Conservation (phyloP, 2,888 invertebrate genomes). For the Sminthurides aquaticus region DNA sequence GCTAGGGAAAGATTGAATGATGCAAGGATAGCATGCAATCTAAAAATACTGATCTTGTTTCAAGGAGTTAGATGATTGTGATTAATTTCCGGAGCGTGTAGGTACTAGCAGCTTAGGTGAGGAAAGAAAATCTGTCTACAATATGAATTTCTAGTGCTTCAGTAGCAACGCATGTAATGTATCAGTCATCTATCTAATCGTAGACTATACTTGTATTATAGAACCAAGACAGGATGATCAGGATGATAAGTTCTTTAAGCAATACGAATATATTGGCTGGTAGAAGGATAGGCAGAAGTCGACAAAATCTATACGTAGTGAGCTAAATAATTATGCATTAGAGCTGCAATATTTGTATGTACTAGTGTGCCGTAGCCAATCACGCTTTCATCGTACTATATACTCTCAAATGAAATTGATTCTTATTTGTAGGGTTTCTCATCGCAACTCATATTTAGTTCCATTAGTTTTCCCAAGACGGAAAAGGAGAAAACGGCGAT, state of each 20-base stretch:
- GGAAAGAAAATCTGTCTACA: background rate
- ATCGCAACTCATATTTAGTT: too few species aligned
- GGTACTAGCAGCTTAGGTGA: too few species aligned
- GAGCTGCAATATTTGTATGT: too few species aligned
- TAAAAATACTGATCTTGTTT: background rate
- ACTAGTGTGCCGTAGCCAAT: too few species aligned
- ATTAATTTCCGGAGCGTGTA: background rate
- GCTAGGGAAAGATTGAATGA: background rate
- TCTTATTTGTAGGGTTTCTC: too few species aligned
- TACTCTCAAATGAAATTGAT: too few species aligned
- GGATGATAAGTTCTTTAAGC: background rate
- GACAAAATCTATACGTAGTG: too few species aligned
- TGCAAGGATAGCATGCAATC: background rate
- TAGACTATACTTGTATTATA: background rate
- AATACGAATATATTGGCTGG: background rate
- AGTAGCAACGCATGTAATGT: background rate
- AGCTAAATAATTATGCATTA: too few species aligned
- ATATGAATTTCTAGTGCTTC: background rate
- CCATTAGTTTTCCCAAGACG: too few species aligned
- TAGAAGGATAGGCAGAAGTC: too few species aligned
- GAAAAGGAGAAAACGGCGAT: too few species aligned
- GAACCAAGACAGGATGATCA: background rate
- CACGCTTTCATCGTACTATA: background rate
- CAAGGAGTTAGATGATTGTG: background rate
- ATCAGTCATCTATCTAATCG: background rate